phyloP scores from a whole-genome alignment of 2,888 invertebrate genomes.

The Busseola fusca region DNA sequence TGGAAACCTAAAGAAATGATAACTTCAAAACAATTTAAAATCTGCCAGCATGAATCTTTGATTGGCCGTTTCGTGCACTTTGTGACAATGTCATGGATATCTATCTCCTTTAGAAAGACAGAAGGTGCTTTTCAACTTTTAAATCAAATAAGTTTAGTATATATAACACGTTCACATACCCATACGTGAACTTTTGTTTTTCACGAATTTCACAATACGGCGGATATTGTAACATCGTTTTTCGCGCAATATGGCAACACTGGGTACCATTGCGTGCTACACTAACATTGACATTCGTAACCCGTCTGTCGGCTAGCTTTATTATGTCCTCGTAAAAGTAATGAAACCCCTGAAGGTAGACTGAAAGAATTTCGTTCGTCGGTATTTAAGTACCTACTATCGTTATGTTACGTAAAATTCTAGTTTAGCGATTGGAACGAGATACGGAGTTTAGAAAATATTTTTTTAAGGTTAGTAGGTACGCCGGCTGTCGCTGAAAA shows the following conservation, averaged over 20 bases:
- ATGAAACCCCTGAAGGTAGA: constrained; percentile 26
- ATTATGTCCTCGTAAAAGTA: constrained; percentile 45
- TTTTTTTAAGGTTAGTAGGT: background rate
- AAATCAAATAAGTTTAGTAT: background rate
- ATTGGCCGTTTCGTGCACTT: background rate
- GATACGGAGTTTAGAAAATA: background rate
- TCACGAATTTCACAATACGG: constrained; percentile 9
- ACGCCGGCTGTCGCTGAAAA: background rate
- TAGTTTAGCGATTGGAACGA: background rate
- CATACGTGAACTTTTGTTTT: constrained; percentile 7
- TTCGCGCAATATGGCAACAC: constrained; percentile 17
- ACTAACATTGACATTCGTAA: constrained; percentile 36
- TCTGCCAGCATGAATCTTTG: no score
- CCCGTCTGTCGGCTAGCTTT: constrained; percentile 17
- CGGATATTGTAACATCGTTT: constrained; percentile 10
- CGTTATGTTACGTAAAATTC: constrained; percentile 1
- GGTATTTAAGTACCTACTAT: constrained; percentile 19
- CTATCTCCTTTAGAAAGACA: background rate
- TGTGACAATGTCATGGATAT: background rate
- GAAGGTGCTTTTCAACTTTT: no score
- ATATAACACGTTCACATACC: background rate
- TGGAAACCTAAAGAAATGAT: background rate
- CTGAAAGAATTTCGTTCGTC: constrained; percentile 42
- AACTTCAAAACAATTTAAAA: background rate
- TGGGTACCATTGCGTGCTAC: constrained; percentile 45